Evolutionary conservation across 2,797 vertebrate genomes (phyloP), one percentile per base, ranked within the genome.

Genomic region (Xenops minutus): DNA sequence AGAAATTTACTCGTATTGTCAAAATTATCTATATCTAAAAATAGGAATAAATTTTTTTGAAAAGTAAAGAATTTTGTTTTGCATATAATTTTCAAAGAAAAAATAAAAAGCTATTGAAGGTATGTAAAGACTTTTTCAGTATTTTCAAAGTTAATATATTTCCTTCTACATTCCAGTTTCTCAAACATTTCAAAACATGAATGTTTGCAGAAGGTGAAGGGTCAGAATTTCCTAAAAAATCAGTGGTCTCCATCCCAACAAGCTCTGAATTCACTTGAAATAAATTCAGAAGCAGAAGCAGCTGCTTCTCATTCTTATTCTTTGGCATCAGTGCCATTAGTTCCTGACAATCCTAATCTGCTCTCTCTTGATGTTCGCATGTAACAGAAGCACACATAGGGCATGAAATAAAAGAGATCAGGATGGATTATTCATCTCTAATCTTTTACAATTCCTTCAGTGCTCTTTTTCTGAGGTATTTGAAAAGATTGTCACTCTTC

Each of bases 401-500:
- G 21, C 61, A 81, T 32, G 69, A 83, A 81, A 58, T 4, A 27
- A 3, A 77, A 59, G 6, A 72, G 19, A 77, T 46, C 9, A 1
- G 49, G 34, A 78, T 1, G 64, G 43, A 88, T 26, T 12, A 71
- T 67, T 77, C 59, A 88, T 43, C 26, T 74, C 72, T 49, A 85
- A 27, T 14, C 64, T 64, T 77, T 39, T 30, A 67, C 24, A 76
- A 63, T 54, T 80, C 32, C 56, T 44, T 80, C 71, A 74, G 48
- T 32, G 32, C 29, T 67, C 79, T 61, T 20, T 67, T 93, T 75
- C 81, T 89, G 91, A 95, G 89, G 75, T 92, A 93, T 85, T 51
- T 67, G 64, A 74, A 91, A 91, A 64, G 95, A 96, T 77, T 96
- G 93, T 91, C 66, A 0, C 22, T 77, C 52, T 71, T 88, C 52